Conservation (phyloP, 2,797 vertebrate species). For the Urophycis tenuis region DNA sequence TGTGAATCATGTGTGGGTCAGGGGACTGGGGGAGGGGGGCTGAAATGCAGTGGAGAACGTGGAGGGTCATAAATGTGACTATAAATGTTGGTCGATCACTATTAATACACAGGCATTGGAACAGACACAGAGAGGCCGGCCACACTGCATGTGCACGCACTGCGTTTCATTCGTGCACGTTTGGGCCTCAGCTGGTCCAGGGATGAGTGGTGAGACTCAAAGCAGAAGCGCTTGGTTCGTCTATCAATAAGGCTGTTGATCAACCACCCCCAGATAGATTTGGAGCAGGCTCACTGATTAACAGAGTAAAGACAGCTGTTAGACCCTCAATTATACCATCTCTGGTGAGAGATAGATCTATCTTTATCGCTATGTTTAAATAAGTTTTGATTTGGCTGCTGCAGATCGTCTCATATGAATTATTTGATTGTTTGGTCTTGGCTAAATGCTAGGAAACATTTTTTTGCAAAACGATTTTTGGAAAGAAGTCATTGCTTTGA, state of each 20-base stretch:
- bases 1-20: conserved; percentile 8
- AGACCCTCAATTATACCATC: background rate
- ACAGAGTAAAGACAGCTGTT: background rate
- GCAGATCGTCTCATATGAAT: background rate
- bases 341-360: background rate
- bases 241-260: background rate
- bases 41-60: background rate
- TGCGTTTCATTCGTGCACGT: background rate
- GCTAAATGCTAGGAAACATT: background rate
- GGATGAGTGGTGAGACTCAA: background rate
- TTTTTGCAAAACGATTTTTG: background rate
- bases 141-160: background rate
- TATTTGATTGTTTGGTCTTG: background rate
- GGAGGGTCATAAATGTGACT: background rate
- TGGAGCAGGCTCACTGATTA: background rate
- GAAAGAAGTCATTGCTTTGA: background rate
- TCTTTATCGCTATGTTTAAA: background rate
- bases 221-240: background rate
- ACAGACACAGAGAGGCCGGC: background rate
- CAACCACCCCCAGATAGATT: background rate
- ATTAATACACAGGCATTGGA: background rate
- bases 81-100: background rate
- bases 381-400: background rate
- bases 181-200: background rate
- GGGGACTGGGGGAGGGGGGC: conserved; percentile 1